phyloP scores from a whole-genome alignment of 2,113 vertebrate species.

The Cariama cristata region DNA sequence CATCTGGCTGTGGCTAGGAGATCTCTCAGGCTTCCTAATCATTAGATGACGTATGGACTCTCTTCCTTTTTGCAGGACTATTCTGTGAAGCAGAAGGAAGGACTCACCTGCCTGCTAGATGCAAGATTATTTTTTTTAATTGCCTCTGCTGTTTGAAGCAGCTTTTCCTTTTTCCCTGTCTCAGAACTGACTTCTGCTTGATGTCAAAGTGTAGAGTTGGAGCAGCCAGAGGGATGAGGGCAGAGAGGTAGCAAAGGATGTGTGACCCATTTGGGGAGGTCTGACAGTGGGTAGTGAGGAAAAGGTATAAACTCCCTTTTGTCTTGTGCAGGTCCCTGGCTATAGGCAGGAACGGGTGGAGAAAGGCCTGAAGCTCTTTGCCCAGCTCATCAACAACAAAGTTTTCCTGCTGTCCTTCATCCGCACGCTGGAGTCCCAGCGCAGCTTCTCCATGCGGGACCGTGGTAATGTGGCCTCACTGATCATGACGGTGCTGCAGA shows the following conservation, averaged over 20 bases:
- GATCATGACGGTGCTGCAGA: conserved; percentile 96
- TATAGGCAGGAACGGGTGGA: conserved; percentile 97
- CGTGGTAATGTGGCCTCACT: conserved; percentile 96
- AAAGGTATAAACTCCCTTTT: background rate
- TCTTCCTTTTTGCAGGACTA: background rate
- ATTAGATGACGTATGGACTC: background rate
- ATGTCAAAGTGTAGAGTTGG: background rate
- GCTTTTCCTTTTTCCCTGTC: background rate
- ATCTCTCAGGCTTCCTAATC: background rate
- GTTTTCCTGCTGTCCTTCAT: conserved; percentile 96
- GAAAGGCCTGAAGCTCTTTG: conserved; percentile 95
- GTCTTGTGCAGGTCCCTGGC: conserved; percentile 86
- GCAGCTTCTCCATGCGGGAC: conserved; percentile 98
- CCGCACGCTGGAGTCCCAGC: conserved; percentile 93
- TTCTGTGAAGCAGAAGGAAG: background rate
- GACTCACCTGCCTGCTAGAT: background rate
- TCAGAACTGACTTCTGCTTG: background rate
- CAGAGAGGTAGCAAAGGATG: background rate
- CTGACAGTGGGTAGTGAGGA: accelerated
- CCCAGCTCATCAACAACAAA: conserved; percentile 98
- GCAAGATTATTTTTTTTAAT: background rate
- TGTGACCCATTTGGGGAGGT: background rate
- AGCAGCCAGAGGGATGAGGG: background rate
- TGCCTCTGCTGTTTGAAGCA: background rate
- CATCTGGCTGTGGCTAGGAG: background rate